These are phyloP conservation scores for Heloderma charlesbogerti DNA, from an alignment of 2,113 vertebrate genomes.

Conservation along the genomic window DNA sequence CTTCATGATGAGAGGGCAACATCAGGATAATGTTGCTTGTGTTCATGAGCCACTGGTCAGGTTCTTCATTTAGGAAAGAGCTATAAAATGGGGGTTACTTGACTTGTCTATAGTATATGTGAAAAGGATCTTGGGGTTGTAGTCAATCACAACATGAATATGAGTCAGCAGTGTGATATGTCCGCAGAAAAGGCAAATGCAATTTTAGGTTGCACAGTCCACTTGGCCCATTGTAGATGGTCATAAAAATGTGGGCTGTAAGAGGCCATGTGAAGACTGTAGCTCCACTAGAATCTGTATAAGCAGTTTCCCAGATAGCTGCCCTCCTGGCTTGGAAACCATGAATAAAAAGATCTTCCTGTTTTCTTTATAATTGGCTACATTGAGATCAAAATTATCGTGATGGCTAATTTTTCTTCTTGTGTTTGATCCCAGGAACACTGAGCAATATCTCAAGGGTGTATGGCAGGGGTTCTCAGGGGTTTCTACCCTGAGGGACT, in stretches of 20 bases:
- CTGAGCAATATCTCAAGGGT: background rate
- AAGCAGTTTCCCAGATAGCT: background rate
- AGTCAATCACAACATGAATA: too few relatives aligned
- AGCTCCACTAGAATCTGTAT: background rate
- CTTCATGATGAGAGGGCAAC: background rate
- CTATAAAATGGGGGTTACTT: too few relatives aligned
- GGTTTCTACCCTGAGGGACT: too few relatives aligned
- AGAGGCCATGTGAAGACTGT: background rate
- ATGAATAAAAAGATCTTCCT: background rate
- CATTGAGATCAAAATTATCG: background rate
- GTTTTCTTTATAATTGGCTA: background rate
- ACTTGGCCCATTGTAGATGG: background rate
- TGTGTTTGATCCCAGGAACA: background rate
- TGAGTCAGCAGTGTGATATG: too few relatives aligned
- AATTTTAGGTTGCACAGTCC: too few relatives aligned
- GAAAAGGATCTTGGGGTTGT: too few relatives aligned
- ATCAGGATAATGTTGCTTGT: background rate
- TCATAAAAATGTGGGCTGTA: background rate
- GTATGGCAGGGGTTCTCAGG: too few relatives aligned
- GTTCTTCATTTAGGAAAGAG: too few relatives aligned
- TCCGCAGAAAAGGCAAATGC: too few relatives aligned
- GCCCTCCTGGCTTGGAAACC: background rate
- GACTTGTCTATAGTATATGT: too few relatives aligned
- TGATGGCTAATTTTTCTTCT: background rate
- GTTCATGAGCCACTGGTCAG: background rate